Conservation (phyloP, 1,140 invertebrate genomes). For the Paralvinella palmiformis region DNA sequence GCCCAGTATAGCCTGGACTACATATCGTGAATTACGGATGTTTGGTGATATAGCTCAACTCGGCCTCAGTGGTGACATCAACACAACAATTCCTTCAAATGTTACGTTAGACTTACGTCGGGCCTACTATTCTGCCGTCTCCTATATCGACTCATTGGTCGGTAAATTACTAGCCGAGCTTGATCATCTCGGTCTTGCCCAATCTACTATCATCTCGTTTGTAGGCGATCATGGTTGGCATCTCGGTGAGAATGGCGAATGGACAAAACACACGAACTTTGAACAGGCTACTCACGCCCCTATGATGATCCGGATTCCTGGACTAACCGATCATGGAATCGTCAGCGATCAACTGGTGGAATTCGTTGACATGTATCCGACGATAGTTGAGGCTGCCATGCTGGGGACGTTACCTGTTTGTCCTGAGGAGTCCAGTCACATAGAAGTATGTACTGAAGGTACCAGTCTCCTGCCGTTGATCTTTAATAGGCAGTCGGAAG, state of each 20-base stretch:
- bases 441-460: neutral
- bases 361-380: slow-evolving; percentile 4
- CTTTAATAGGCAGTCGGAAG: too few relatives aligned
- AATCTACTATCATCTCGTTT: neutral
- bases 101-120: neutral
- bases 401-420: neutral
- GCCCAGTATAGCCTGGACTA: slow-evolving; percentile 21
- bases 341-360: neutral
- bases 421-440: neutral
- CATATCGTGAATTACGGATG: slow-evolving; percentile 17
- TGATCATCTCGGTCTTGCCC: neutral
- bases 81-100: neutral
- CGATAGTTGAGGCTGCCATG: neutral
- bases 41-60: neutral
- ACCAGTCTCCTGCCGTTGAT: neutral
- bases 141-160: neutral
- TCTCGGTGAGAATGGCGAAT: slow-evolving; percentile 2
- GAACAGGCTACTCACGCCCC: neutral
- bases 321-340: neutral
- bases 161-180: neutral
- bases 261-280: slow-evolving; percentile 4
- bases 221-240: slow-evolving; percentile 1
- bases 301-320: neutral
- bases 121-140: slow-evolving; percentile 20
- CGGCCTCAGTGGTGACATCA: neutral